phyloP scores from a whole-genome alignment of 2,797 vertebrate species.

The Sebastes nivosus region DNA sequence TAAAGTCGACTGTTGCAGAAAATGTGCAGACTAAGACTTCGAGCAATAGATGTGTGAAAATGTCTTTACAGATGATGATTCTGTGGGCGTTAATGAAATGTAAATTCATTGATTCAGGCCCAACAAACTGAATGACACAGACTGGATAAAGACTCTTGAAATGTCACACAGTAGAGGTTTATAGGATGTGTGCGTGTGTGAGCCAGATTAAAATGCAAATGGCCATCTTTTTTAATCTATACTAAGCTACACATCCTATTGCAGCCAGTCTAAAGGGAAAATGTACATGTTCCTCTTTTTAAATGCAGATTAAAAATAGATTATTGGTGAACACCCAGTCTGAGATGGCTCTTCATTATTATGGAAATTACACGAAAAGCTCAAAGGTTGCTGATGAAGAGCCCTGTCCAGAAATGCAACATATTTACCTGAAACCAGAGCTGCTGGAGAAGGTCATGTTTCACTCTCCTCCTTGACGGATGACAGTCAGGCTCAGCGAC shows the following conservation, averaged over 20 bases:
- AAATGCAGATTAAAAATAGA: not conserved
- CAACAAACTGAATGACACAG: not conserved
- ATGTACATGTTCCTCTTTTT: not conserved
- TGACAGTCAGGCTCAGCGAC: slow-evolving; percentile 22
- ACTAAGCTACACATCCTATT: slow-evolving; percentile 10
- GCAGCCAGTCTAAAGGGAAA: not conserved
- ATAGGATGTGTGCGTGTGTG: not conserved
- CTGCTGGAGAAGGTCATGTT: slow-evolving; percentile 72
- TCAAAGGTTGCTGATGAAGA: not conserved
- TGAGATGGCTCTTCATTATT: not conserved
- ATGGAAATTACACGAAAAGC: not conserved
- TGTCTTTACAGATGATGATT: not conserved
- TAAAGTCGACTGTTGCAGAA: slow-evolving; percentile 8
- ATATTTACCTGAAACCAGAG: slow-evolving; percentile 73
- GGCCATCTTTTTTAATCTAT: slow-evolving; percentile 38
- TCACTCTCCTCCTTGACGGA: slow-evolving; percentile 38
- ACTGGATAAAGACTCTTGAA: not conserved
- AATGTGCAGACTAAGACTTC: not conserved
- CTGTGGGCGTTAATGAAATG: not conserved
- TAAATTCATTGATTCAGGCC: not conserved
- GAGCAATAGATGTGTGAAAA: not conserved
- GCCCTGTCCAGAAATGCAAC: not conserved
- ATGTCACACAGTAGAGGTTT: slow-evolving; percentile 1
- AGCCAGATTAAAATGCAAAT: slow-evolving; percentile 29
- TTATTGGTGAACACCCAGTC: not conserved